phyloP scores from a whole-genome alignment of 2,113 vertebrate species.

The Misgurnus anguillicaudatus region DNA sequence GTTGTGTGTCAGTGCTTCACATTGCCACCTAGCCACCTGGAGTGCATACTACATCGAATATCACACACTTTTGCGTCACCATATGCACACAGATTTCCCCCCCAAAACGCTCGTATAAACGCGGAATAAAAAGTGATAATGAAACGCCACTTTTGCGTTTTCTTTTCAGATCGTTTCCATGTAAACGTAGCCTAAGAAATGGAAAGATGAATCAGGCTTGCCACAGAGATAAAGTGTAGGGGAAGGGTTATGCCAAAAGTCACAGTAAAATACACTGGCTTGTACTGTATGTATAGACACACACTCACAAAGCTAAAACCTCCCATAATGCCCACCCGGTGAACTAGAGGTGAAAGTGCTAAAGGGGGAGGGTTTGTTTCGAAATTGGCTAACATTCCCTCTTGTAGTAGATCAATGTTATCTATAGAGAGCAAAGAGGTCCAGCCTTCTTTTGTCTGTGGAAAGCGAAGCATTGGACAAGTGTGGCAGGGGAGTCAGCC shows the following conservation, averaged over 20 bases:
- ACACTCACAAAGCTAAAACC: constrained; percentile 7
- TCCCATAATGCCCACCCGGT: constrained; percentile 23
- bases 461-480: constrained; percentile 16
- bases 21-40: no score
- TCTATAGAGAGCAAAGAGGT: constrained; percentile 4
- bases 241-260: constrained; percentile 11
- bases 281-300: constrained; percentile 5
- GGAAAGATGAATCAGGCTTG: neutral
- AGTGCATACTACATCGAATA: no score
- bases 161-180: no score
- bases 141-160: no score
- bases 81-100: no score
- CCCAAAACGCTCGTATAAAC: no score
- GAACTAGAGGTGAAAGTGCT: constrained; percentile 34
- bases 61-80: no score
- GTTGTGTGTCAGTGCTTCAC: no score
- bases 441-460: constrained; percentile 15
- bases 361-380: constrained; percentile 30
- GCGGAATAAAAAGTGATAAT: no score
- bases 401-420: constrained; percentile 29
- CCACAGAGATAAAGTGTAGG: neutral
- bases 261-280: constrained; percentile 19
- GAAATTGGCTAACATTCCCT: constrained; percentile 20
- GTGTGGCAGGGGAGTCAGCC: constrained; percentile 5
- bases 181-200: no score